Evolutionary conservation across 2,113 vertebrate genomes (phyloP), one percentile per base, ranked within the genome.

Genomic region (Hippocampus guttulatus): DNA sequence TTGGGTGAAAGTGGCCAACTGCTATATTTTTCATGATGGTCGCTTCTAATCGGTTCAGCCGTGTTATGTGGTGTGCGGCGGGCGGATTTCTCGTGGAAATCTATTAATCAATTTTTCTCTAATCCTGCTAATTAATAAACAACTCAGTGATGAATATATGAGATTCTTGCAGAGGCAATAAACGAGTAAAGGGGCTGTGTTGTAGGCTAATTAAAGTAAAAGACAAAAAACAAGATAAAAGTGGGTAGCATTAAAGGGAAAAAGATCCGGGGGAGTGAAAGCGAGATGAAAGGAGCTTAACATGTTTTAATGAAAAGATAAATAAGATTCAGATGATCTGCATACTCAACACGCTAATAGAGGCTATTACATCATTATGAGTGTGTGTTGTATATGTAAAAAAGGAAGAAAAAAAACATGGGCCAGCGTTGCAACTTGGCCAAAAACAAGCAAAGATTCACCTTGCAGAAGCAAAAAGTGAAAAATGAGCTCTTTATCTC

Each of bases 401-500:
- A 64, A 64, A n/a, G 14, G 40, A n/a, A 63, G 21, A 63, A 45
- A 9, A 9, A 51, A 41, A 60, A 20, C 47, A 55, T 67, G 51
- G 16, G 67, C 64, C 55, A 55, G 60, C 58, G 61, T 18, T 20
- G 52, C 66, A 49, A 40, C 27, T n/a, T 65, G 66, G 69, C 49
- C 25, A n/a, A 69, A 71, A 74, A 41, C 68, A 67, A 80, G 69
- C 65, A 49, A 62, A 52, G 38, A 38, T 54, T 68, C 68, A 76
- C 79, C 77, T 66, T 0, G 6, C 55, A 74, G 76, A 25, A 30
- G 68, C 2, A 47, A 41, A 74, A 84, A 58, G 45, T 69, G 18
- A 76, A 76, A 75, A 75, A 66, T 60, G 52, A 61, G 18, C 25
- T 75, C 69, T 81, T 81, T 78, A 85, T 83, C 79, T 76, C 54